phyloP scores from a whole-genome alignment of 2,888 invertebrate species.

The Eretmocerus hayati region DNA sequence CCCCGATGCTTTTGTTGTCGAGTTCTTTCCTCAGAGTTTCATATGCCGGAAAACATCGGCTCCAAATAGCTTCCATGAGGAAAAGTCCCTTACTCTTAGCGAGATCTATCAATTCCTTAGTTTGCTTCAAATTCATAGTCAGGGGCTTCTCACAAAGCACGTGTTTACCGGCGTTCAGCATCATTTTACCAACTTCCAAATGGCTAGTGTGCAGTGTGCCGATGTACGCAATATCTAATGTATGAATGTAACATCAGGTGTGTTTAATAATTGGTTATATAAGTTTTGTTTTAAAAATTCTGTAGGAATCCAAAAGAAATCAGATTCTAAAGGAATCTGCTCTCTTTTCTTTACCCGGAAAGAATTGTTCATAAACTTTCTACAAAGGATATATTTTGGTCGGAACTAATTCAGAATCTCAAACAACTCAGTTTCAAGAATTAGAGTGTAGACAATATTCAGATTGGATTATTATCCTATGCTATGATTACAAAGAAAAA shows the following conservation, averaged over 20 bases:
- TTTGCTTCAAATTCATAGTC: constrained; percentile 70
- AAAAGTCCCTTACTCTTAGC: constrained; percentile 69
- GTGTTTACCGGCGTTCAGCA: constrained; percentile 75
- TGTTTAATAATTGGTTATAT: constrained; percentile 23
- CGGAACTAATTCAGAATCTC: too few species aligned
- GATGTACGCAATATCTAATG: constrained; percentile 80
- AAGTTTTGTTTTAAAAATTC: background rate
- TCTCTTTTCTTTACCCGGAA: background rate
- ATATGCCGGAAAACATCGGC: constrained; percentile 75
- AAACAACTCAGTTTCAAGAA: too few species aligned
- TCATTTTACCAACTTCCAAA: constrained; percentile 60
- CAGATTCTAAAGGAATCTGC: background rate
- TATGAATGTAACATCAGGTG: constrained; percentile 26
- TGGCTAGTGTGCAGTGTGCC: constrained; percentile 73
- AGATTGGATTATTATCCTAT: too few species aligned
- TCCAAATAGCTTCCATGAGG: constrained; percentile 89
- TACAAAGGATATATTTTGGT: too few species aligned
- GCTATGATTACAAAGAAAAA: too few species aligned
- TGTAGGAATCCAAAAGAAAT: background rate
- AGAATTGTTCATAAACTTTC: constrained; percentile 14
- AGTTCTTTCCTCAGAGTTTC: constrained; percentile 62
- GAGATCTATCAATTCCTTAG: constrained; percentile 59
- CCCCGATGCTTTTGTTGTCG: constrained; percentile 60
- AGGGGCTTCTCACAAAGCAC: constrained; percentile 89
- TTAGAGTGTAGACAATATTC: too few species aligned